These are phyloP conservation scores for Torymus tubicola DNA, from an alignment of 2,888 invertebrate genomes.

Conservation along the genomic window DNA sequence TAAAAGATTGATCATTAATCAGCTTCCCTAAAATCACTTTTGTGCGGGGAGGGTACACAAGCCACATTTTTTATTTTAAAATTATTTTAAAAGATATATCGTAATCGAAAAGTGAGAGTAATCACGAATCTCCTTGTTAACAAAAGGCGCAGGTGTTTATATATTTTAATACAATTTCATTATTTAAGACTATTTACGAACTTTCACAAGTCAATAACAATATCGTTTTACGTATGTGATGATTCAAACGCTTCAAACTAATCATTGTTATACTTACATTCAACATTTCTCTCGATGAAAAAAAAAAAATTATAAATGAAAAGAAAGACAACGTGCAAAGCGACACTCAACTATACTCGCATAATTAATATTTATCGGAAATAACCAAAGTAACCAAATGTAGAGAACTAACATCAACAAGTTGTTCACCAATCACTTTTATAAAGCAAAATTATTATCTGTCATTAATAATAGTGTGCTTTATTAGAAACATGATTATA, in stretches of 20 bases:
- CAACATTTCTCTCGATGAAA: slow-evolving; percentile 56
- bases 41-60: slow-evolving; percentile 74
- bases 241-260: slow-evolving; percentile 70
- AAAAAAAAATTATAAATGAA: slow-evolving; percentile 26
- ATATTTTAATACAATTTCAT: slow-evolving; percentile 49
- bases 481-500: slow-evolving; percentile 42
- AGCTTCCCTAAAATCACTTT: slow-evolving; percentile 58
- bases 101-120: slow-evolving; percentile 60
- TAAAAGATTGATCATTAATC: slow-evolving; percentile 1
- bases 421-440: slow-evolving; percentile 36
- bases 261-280: slow-evolving; percentile 64
- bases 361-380: slow-evolving; percentile 45
- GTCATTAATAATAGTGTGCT: slow-evolving; percentile 53
- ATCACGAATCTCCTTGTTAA: slow-evolving; percentile 58
- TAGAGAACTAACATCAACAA: slow-evolving; percentile 56
- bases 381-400: slow-evolving; percentile 54
- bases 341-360: slow-evolving; percentile 43
- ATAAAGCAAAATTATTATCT: slow-evolving; percentile 45
- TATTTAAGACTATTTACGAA: slow-evolving; percentile 50
- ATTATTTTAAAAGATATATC: slow-evolving; percentile 56
- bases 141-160: slow-evolving; percentile 63
- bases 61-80: slow-evolving; percentile 60
- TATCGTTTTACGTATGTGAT: slow-evolving; percentile 62
- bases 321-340: slow-evolving; percentile 48
- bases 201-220: slow-evolving; percentile 60